Evolutionary conservation across 2,888 invertebrate species (phyloP).

Genomic region (Idaea aversata): DNA sequence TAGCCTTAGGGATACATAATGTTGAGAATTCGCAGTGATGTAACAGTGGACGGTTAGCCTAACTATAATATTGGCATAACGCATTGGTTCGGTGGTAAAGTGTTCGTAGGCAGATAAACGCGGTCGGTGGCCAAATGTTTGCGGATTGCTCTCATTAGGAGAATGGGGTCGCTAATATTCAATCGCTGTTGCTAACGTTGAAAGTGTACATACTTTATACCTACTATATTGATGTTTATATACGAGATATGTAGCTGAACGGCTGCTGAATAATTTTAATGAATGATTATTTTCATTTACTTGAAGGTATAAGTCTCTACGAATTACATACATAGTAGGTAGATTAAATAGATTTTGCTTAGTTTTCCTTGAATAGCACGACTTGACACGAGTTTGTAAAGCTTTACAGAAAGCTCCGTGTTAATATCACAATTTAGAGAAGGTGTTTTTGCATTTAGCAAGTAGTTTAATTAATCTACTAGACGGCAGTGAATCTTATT

Average conservation of each 20-base stretch:
- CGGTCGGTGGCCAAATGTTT: constrained; percentile 58
- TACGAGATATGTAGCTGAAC: not conserved
- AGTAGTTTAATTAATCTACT: no score
- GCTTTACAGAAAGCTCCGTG: no score
- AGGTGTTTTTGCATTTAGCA: no score
- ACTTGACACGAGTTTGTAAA: no score
- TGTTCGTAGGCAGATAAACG: constrained; percentile 62
- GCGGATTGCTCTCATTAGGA: constrained; percentile 69
- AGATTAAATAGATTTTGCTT: no score
- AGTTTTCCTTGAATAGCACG: no score
- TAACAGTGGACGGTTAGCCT: constrained; percentile 8
- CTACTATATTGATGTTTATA: not conserved
- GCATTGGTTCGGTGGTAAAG: constrained; percentile 54
- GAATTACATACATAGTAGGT: no score
- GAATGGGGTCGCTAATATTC: constrained; percentile 63
- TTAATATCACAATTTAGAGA: no score
- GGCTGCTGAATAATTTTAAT: not conserved
- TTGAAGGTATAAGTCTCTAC: no score
- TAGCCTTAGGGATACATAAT: not conserved
- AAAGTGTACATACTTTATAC: not conserved
- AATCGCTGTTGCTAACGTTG: constrained; percentile 23
- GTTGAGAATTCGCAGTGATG: constrained; percentile 3
- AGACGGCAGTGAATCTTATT: not conserved
- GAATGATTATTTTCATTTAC: no score
- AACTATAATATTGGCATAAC: constrained; percentile 23